These are phyloP conservation scores for Parnassius glacialis DNA, from an alignment of 2,888 invertebrate species.

Conservation along the genomic window DNA sequence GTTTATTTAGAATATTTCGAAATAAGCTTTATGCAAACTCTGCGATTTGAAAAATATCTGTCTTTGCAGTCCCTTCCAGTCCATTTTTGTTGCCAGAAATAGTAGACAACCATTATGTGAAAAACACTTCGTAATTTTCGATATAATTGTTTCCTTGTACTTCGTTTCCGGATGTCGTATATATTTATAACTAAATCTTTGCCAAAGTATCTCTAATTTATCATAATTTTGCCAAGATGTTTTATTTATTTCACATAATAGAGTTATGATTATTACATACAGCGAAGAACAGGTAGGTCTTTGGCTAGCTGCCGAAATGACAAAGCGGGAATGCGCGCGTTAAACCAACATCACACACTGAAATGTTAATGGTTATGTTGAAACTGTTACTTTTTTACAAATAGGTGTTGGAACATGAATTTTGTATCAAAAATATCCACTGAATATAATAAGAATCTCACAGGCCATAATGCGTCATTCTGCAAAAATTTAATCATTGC, in stretches of 20 bases:
- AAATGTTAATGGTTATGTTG: conserved; percentile 63
- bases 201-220: no score
- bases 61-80: no score
- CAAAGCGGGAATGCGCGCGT: conserved; percentile 50
- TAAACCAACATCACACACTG: conserved; percentile 47
- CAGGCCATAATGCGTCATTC: conserved; percentile 7
- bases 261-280: conserved; percentile 27
- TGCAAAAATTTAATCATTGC: not conserved
- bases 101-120: no score
- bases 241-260: conserved; percentile 5
- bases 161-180: no score
- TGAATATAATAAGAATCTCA: conserved; percentile 8
- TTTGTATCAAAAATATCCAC: conserved; percentile 8
- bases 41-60: not conserved
- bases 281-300: conserved; percentile 28
- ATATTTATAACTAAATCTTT: no score
- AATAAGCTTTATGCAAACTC: no score
- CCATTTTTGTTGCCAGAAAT: no score
- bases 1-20: no score
- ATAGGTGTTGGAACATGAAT: conserved; percentile 13
- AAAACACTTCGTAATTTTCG: no score
- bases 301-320: conserved; percentile 49
- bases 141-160: no score
- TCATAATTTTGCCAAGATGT: no score
- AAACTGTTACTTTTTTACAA: conserved; percentile 38